Conservation (phyloP, 2,888 invertebrate species). For the Rhagium mordax region DNA sequence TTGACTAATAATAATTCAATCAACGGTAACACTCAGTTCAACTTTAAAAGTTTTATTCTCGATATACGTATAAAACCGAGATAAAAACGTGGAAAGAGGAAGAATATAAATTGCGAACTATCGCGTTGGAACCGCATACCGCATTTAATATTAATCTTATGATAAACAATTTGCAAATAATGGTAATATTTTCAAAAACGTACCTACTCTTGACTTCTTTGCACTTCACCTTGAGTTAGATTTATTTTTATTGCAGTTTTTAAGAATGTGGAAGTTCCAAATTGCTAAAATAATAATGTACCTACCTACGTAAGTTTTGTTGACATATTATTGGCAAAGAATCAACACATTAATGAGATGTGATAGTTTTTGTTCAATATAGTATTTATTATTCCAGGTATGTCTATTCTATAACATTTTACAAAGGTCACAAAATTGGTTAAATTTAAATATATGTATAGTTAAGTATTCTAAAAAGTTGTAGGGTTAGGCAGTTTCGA, state of each 20-base stretch:
- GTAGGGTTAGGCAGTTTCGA: background rate
- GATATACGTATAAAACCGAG: too few species aligned
- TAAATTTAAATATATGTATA: too few species aligned
- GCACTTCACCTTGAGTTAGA: conserved; percentile 2
- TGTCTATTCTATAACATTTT: background rate
- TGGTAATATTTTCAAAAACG: background rate
- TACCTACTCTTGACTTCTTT: conserved; percentile 4
- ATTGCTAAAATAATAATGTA: conserved; percentile 17
- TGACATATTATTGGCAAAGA: conserved; percentile 8
- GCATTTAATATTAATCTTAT: too few species aligned
- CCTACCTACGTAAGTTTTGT: background rate
- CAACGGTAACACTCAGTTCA: too few species aligned
- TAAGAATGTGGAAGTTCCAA: conserved; percentile 5
- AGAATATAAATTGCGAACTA: too few species aligned
- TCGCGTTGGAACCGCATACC: too few species aligned
- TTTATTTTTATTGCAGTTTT: conserved; percentile 10
- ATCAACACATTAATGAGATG: conserved; percentile 2
- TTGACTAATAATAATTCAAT: too few species aligned
- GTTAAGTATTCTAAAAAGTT: background rate
- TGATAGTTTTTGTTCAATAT: background rate
- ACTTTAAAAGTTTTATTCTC: too few species aligned
- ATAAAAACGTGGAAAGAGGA: too few species aligned
- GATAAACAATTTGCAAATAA: too few species aligned
- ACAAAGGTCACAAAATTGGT: background rate
- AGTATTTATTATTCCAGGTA: background rate